Base-by-base conservation (phyloP, 1,140 invertebrate species). In the Pomacea maculata region DNA sequence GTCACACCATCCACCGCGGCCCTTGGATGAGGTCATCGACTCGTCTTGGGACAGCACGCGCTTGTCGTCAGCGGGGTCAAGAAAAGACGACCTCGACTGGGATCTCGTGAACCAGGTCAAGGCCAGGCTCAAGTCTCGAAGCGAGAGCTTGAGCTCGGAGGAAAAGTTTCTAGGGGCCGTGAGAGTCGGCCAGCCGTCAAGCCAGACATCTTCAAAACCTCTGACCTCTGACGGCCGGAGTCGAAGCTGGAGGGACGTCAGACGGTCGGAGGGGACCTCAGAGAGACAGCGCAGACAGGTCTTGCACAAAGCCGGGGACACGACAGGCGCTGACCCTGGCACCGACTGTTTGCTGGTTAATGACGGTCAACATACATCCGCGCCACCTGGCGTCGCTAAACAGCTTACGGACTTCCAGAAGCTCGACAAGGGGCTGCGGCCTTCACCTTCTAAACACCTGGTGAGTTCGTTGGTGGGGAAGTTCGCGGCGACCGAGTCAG, bases 71-170 rank as follows among this genome's bases (percentile, higher is more conserved):
- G 7, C 45, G 8, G 65, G 67, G 65, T 70, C 77, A 17, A 45
- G 77, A 15, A 68, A 65, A 52, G 77, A 78, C 19, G 68, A 67
- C 67, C 70, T 78, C 21, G 67, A 78, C 65, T 78, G 77, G 77
- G 77, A 78, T 52, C 52, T 78, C 29, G 63, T 78, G 17, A 78
- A 78, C 45, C 57, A 78, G 29, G 77, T 78, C 12, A 78, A 78
- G 34, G 77, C 77, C 45, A 78, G 77, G 65, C 77, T 78, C 52
- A 34, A 71, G 17, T 78, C 77, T 54, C 67, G 77, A 15, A 71
- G 65, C 8, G 65, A 78, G 52, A 78, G 77, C 29, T 12, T 78
- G 52, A 78, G 52, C 67, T 78, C 77, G 6, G 77, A 78, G 19
- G 63, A 67, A 29, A 68, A 78, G 61, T 54, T 34, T 25, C 77